Conservation (phyloP, 92 coral and sea anemone species). For the Phymanthus crucifer region DNA sequence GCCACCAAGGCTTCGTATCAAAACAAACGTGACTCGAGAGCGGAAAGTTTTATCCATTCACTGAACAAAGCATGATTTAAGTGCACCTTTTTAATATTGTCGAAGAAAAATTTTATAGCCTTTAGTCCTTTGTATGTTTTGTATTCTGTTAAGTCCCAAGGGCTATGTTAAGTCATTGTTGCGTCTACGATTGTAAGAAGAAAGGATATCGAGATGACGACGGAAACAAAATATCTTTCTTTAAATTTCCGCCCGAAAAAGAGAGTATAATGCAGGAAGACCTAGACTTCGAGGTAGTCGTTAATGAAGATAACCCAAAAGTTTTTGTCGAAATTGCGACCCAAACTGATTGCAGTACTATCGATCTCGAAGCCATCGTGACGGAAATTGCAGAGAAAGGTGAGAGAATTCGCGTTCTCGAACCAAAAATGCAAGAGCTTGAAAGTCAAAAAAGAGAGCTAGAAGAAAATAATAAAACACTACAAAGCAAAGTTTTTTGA, state of each 20-base stretch:
- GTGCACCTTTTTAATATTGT: too few species aligned
- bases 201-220: not conserved
- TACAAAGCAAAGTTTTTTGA: constrained; percentile 13
- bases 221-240: not conserved
- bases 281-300: not conserved
- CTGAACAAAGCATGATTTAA: too few species aligned
- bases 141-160: not conserved
- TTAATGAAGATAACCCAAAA: not conserved
- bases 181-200: not conserved
- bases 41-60: too few species aligned
- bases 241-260: constrained; percentile 41
- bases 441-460: constrained; percentile 11
- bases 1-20: too few species aligned
- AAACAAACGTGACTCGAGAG: not conserved
- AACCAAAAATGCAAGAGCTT: not conserved
- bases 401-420: not conserved
- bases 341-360: not conserved
- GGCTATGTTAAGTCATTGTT: too few species aligned
- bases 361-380: not conserved
- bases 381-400: not conserved
- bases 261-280: not conserved
- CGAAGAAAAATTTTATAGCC: too few species aligned
- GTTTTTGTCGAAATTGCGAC: not conserved
- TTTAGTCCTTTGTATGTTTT: too few species aligned
- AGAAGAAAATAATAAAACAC: constrained; percentile 7